Base-by-base conservation (phyloP, 2,113 vertebrate species). In the Vireo altiloquus region DNA sequence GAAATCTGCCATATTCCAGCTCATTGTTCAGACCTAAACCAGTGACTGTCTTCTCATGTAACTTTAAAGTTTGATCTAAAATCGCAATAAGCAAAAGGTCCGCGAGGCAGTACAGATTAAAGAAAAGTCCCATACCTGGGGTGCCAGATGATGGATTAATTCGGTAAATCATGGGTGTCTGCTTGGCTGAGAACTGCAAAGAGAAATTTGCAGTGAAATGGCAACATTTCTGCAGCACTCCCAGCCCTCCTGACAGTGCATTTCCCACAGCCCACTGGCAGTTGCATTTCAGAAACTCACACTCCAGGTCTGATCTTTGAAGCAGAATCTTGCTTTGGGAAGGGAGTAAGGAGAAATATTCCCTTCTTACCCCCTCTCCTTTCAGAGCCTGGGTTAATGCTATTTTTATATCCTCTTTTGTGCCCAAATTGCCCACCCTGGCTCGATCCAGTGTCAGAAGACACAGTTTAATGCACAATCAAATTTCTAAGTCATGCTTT, bases 131-230 rank as follows among this genome's bases (percentile, higher is more conserved):
- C n/a, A 35, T 98, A 98, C 98, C 98, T 97, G 98, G 98, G 54
- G 95, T 88, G 82, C 97, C 98, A 96, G 94, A 97, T 76, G 98
- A 30, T 49, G 98, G 98, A 44, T 42, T 75, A 77, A 98, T 91
- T 40, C 90, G 96, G 83, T 97, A 94, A 95, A 98, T 63, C 83
- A 97, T 17, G 39, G 98, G 98, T 84, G 98, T 98, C 88, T 97
- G 95, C 6, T 7, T 78, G 85, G 87, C 80, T 69, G 98, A 98
- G 92, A 98, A 98, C 98, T 98, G 90, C 86, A 97, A 84, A 64
- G 71, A 97, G 95, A 97, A 83, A 60, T 75, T 52, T 40, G 52
- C 57, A 24, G 64, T 86, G 92, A 92, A 83, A 60, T 19, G 9
- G 59, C 53, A 83, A 54, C 10, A 1, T 74, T 88, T 80, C 52